phyloP scores from a whole-genome alignment of 2,888 invertebrate species.

The Spicauda simplicius region DNA sequence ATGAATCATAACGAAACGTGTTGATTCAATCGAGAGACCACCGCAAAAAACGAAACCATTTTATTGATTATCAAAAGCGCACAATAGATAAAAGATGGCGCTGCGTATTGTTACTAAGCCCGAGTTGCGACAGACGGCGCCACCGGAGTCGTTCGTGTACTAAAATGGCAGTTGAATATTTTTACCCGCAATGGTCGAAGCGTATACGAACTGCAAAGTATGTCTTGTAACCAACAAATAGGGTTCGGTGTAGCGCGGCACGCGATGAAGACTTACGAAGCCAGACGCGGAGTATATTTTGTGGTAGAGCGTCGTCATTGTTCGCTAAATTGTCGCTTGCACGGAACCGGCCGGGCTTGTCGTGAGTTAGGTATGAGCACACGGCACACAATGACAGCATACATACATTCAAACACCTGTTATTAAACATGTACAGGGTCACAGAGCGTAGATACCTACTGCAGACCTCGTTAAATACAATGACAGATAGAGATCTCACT shows the following conservation, averaged over 20 bases:
- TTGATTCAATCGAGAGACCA: constrained; percentile 40
- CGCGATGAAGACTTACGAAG: constrained; percentile 67
- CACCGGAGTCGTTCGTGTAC: constrained; percentile 81
- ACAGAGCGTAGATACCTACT: constrained; percentile 66
- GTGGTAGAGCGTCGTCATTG: constrained; percentile 82
- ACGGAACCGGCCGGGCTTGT: constrained; percentile 81
- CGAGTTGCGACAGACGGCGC: constrained; percentile 79
- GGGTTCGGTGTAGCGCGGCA: constrained; percentile 50
- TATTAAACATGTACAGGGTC: constrained; percentile 80
- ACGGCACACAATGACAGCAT: constrained; percentile 75
- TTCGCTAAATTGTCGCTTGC: constrained; percentile 84
- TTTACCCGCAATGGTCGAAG: constrained; percentile 66
- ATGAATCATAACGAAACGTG: constrained; percentile 42
- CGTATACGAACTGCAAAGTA: constrained; percentile 47
- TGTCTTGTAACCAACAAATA: constrained; percentile 49
- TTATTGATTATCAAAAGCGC: constrained; percentile 77
- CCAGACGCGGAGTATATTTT: constrained; percentile 75
- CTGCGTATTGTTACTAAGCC: constrained; percentile 76
- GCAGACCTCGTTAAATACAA: constrained; percentile 75
- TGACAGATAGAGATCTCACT: constrained; percentile 77
- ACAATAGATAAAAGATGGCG: constrained; percentile 83
- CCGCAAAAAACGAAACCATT: constrained; percentile 51
- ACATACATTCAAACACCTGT: constrained; percentile 83
- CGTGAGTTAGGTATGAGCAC: constrained; percentile 79
- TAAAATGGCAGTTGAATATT: constrained; percentile 84